A percentile compares a stretch with the other conserved stretches of the same genome.
These are phyloP conservation scores for Epizoanthus rinbou DNA, from an alignment of 92 coral and sea anemone species.

Conservation along the genomic window DNA sequence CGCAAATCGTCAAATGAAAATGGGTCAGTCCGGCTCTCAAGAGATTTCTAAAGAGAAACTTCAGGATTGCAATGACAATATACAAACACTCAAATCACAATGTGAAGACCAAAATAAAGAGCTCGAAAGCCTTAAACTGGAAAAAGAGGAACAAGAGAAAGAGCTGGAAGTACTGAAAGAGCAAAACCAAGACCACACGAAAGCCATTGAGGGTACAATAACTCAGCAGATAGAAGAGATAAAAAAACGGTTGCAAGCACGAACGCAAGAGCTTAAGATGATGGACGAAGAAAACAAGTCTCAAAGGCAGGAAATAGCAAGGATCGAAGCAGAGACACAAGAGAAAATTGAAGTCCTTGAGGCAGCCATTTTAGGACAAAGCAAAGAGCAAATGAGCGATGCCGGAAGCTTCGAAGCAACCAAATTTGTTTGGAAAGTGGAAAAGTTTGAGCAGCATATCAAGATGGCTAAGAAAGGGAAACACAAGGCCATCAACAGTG, in stretches of 20 bases:
- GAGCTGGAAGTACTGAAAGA: constrained; percentile 8
- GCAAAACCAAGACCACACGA: constrained; percentile 13
- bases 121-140: constrained; percentile 10
- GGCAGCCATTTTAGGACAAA: not conserved
- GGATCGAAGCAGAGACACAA: constrained; percentile 24
- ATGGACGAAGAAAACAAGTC: constrained; percentile 16
- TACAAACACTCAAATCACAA: constrained; percentile 13
- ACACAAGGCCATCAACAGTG: constrained; percentile 26
- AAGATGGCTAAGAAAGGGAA: constrained; percentile 39
- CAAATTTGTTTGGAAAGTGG: constrained; percentile 26
- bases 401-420: constrained; percentile 3
- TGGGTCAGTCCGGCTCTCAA: constrained; percentile 28
- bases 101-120: constrained; percentile 37
- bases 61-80: not conserved
- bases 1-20: not conserved
- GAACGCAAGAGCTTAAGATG: constrained; percentile 16
- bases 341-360: constrained; percentile 34
- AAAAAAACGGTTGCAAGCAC: not conserved
- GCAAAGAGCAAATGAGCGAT: not conserved
- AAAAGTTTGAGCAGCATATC: constrained; percentile 8
- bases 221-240: constrained; percentile 23
- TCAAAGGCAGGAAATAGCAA: constrained; percentile 19
- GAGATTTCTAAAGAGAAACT: not conserved
- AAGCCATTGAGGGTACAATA: not conserved
- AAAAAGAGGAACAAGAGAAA: constrained; percentile 11